These are phyloP conservation scores for Beroe forskalii DNA, from an alignment of 37 sponge, comb jelly and placozoan genomes.

Conservation along the genomic window DNA sequence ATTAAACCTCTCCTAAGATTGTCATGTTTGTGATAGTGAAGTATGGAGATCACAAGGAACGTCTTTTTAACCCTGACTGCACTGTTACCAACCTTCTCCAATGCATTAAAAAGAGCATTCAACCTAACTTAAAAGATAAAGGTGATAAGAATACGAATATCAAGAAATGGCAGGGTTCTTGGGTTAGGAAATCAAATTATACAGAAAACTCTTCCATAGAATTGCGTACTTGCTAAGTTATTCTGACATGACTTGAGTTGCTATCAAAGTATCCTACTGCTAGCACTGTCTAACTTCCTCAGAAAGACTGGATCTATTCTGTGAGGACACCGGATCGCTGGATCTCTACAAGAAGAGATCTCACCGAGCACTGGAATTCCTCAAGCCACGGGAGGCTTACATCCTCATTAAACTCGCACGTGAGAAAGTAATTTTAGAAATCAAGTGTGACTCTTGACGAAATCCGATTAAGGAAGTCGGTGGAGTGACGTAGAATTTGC, in stretches of 20 bases:
- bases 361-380: conserved; percentile 15
- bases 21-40: conserved; percentile 44
- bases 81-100: background rate
- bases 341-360: conserved; percentile 40
- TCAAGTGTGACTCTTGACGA: too few relatives aligned
- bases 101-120: background rate
- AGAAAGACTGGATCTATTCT: conserved; percentile 44
- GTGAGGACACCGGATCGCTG: conserved; percentile 49
- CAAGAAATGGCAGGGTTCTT: too few relatives aligned
- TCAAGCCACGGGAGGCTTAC: conserved; percentile 25
- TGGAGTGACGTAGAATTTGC: too few relatives aligned
- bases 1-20: too few relatives aligned
- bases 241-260: too few relatives aligned
- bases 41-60: conserved; percentile 7
- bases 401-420: conserved; percentile 13
- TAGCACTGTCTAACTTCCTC: background rate
- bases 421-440: too few relatives aligned
- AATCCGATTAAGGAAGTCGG: too few relatives aligned
- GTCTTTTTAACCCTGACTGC: conserved; percentile 50
- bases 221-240: too few relatives aligned
- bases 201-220: too few relatives aligned
- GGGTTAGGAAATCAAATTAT: too few relatives aligned
- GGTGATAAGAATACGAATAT: background rate
- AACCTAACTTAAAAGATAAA: background rate
- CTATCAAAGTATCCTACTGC: background rate